Evolutionary conservation across 2,888 invertebrate species (phyloP).

Genomic region (Sturmia bella): DNA sequence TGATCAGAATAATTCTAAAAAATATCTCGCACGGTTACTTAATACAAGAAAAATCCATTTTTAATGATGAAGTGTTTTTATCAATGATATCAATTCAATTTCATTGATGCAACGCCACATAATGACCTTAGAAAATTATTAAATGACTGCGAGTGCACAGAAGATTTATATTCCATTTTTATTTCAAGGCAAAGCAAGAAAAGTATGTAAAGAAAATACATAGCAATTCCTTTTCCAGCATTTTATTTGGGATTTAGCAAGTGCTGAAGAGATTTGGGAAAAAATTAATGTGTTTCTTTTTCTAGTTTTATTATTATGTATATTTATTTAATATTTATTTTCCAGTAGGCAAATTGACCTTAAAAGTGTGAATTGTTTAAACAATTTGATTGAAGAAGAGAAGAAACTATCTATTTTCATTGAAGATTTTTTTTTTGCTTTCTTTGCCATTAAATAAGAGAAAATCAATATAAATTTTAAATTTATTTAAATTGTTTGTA

Average conservation of each 20-base stretch:
- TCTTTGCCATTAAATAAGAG: background rate
- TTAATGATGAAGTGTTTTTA: background rate
- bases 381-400: background rate
- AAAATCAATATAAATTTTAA: constrained; percentile 12
- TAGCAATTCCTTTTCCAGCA: background rate
- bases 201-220: background rate
- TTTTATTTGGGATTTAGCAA: background rate
- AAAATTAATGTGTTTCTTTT: background rate
- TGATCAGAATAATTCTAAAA: too few species aligned
- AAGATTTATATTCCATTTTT: constrained; percentile 60
- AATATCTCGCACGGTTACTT: too few species aligned
- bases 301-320: background rate
- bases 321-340: background rate
- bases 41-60: too few species aligned
- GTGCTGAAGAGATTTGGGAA: background rate
- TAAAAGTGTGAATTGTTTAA: background rate
- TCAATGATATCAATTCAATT: background rate
- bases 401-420: background rate
- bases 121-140: constrained; percentile 17
- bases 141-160: constrained; percentile 34
- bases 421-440: background rate
- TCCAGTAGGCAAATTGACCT: background rate
- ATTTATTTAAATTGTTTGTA: background rate
- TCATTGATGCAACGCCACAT: constrained; percentile 2
- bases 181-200: constrained; percentile 26